Conservation (phyloP, 2,113 vertebrate species). For the Hemiscyllium ocellatum region DNA sequence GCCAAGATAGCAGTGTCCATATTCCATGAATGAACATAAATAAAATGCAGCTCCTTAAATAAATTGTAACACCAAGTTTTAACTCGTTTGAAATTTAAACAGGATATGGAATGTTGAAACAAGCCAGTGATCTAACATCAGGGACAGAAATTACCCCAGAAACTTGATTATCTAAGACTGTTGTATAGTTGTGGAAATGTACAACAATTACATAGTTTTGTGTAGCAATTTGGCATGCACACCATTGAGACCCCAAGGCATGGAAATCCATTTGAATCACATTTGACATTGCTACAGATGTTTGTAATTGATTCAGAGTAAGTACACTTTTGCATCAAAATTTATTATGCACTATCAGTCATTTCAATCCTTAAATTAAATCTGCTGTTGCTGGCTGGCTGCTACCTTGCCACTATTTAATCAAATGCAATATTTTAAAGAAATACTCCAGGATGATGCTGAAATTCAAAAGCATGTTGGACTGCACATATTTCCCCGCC, state of each 20-base stretch:
- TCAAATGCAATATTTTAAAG: not conserved
- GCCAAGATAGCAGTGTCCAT: too few relatives aligned
- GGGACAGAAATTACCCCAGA: not conserved
- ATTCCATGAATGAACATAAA: too few relatives aligned
- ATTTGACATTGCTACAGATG: not conserved
- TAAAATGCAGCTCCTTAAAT: not conserved
- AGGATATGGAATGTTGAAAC: not conserved
- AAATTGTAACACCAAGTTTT: not conserved
- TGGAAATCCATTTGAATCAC: constrained; percentile 31
- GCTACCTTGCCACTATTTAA: not conserved
- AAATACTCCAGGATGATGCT: not conserved
- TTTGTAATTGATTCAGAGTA: not conserved
- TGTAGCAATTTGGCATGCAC: not conserved
- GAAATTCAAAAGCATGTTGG: not conserved
- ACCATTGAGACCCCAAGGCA: not conserved
- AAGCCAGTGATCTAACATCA: not conserved
- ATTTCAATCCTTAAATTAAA: constrained; percentile 12
- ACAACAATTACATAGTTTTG: constrained; percentile 21
- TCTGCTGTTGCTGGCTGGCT: not conserved
- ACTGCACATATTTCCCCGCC: not conserved
- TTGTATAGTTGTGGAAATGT: not conserved
- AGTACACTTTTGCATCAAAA: not conserved
- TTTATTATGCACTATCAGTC: not conserved
- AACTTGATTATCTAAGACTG: not conserved
- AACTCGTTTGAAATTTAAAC: not conserved